Evolutionary conservation across 2,797 vertebrate species (phyloP), one percentile per base, ranked within the genome.

Genomic region (Hydrophis major): DNA sequence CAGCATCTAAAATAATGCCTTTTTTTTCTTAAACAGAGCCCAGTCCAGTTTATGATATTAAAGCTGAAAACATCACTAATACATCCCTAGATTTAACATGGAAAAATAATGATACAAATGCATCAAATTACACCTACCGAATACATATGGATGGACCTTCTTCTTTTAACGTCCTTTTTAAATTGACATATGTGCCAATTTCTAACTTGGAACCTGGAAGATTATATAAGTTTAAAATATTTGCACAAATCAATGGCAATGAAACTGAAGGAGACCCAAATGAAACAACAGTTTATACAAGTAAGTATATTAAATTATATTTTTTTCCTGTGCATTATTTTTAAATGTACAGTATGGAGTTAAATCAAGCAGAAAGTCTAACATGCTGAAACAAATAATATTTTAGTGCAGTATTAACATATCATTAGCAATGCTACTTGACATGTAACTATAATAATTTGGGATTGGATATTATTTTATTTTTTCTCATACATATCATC

Each of bases 91-190:
- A 0, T 0, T 91, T 96, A 14, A 92, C 2, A 0, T 96, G 97
- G 97, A 0, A 0, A 0, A 63, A 69, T 10, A 10, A 1, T 0
- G 0, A 27, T 1, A 0, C 0, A 6, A 0, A 69, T 88, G 12
- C 14, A 0, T 0, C 6, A 0, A 0, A 0, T 0, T 94, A 88
- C 57, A 60, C 0, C 0, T 96, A 74, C 3, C 69, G 60, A 22
- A 18, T 95, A 12, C 1, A 74, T 14, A 1, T 1, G 37, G 3
- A 0, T 4, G 3, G 0, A 4, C 1, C 32, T 32, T 2, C 0
- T 0, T 5, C 1, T 0, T 0, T 0, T 0, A 0, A 0, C 2
- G 0, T 0, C 32, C 7, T 0, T 0, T 14, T 0, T 22, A 0
- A 0, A 1, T 1, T 0, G 0, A 13, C 1, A 0, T 0, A 2